Evolutionary conservation across 2,113 vertebrate genomes (phyloP).

Genomic region (Caranx ignobilis): DNA sequence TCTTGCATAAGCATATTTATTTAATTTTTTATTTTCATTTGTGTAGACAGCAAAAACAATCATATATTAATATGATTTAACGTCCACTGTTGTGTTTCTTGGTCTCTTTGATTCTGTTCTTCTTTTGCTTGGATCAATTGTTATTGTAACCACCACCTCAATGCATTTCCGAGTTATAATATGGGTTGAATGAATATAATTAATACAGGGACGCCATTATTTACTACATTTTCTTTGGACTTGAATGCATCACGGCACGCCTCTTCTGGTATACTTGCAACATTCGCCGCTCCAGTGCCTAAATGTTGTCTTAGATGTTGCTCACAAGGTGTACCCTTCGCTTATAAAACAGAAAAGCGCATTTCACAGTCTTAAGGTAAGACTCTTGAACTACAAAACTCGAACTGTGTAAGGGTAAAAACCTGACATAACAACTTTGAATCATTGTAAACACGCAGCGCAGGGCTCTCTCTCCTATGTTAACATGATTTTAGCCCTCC

Average conservation of each 20-base stretch:
- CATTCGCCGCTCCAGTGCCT: slow-evolving; percentile 27
- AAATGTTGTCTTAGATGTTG: slow-evolving; percentile 6
- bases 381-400: neutral
- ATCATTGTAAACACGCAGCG: neutral
- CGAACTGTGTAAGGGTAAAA: neutral
- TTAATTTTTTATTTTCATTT: neutral
- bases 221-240: neutral
- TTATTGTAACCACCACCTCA: too few species aligned
- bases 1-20: neutral
- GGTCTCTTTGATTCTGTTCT: too few species aligned
- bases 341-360: neutral
- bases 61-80: neutral
- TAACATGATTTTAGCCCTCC: neutral
- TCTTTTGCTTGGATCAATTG: too few species aligned
- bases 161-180: too few species aligned
- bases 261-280: slow-evolving; percentile 31
- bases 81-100: too few species aligned
- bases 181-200: too few species aligned
- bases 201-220: fast-evolving
- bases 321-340: neutral
- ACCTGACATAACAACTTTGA: neutral
- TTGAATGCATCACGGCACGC: slow-evolving; percentile 34
- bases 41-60: neutral
- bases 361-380: slow-evolving; percentile 44
- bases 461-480: neutral